Base-by-base conservation (phyloP, 2,888 invertebrate species). In the Gonocerus acuteangulatus region DNA sequence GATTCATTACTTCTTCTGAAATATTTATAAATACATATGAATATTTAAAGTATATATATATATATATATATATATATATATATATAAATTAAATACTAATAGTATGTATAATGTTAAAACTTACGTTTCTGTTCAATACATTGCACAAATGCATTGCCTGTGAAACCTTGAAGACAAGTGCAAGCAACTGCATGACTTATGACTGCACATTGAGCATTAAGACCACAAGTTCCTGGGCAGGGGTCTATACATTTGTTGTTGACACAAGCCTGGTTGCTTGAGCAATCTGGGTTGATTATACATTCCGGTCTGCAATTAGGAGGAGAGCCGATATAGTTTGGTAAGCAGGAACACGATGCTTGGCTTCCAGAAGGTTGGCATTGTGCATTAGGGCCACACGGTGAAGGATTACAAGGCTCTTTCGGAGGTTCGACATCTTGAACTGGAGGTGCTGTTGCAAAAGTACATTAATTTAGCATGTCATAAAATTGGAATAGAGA, bases 241-340 rank as follows among this genome's bases (percentile, higher is more conserved):
- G 89, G 89, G 76, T 90, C 87, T 66, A 80, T 78, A 71, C 90
- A 91, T 75, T 84, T 87, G 67, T 86, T 84, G 72, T 86, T 87
- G 58, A 89, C 80, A 71, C 91, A 91, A 21, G 89, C 87, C 73
- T 84, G 82, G 68, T 82, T 83, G 36, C 84, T 82, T 23, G 84
- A 81, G 72, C 89, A 89, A 71, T 89, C 88, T 15, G 87, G 84
- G 73, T 89, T 89, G 57, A 88, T 86, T 6, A 87, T 80, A 73
- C 89, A 89, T 74, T 89, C 89, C 18, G 89, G 89, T 69, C 89
- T 79, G 70, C 90, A 90, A 69, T 86, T 85, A 22, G 89, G 89
- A 65, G 90, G 88, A 54, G 82, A 80, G 34, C 90, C 91, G 48
- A 87, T 78, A 71, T 89, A 91, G 68, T 82, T 82, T 57, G 82